Evolutionary conservation across 2,888 invertebrate species (phyloP), one percentile per base, ranked within the genome.

Genomic region (Sesamia inferens): DNA sequence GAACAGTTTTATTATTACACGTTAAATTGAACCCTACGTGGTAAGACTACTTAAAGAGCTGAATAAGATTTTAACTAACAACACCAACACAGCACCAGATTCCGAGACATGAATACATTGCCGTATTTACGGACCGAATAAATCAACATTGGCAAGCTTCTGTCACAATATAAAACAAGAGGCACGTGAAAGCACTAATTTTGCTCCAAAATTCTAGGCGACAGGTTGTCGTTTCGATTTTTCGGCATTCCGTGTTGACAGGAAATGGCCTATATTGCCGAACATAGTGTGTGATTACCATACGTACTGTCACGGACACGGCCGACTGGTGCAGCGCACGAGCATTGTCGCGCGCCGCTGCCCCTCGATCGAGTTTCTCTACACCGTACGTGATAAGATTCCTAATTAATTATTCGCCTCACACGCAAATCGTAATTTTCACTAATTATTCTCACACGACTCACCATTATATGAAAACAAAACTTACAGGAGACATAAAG

Each of bases 191-290:
- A 86, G 87, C 74, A 78, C 85, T 81, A 76, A 78, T 81, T 86
- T 77, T 71, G 67, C 48, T 74, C 74, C 78, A 81, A 88, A 87
- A 87, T 87, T 88, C 83, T 87, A 82, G 85, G 84, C 88, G 78
- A 83, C 85, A 82, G 79, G 78, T 79, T 78, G 75, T 82, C 65
- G 76, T 89, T 88, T 84, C 70, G 78, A 88, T 88, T 88, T 91
- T 90, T 89, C 85, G 91, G 90, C 88, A 91, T 92, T 91, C 88
- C 82, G 78, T 85, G 87, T 89, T 83, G 89, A 79, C 93, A 93
- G 94, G 93, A 94, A 94, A 89, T 91, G 92, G 85, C 92, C 94
- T 85, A 89, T 92, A 91, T 92, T 90, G 89, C 88, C 93, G 86
- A 93, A 93, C 91, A 90, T 89, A 83, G 86, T 85, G 79, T 84